Conservation (phyloP, 2,113 vertebrate genomes). For the Nanorana parkeri region DNA sequence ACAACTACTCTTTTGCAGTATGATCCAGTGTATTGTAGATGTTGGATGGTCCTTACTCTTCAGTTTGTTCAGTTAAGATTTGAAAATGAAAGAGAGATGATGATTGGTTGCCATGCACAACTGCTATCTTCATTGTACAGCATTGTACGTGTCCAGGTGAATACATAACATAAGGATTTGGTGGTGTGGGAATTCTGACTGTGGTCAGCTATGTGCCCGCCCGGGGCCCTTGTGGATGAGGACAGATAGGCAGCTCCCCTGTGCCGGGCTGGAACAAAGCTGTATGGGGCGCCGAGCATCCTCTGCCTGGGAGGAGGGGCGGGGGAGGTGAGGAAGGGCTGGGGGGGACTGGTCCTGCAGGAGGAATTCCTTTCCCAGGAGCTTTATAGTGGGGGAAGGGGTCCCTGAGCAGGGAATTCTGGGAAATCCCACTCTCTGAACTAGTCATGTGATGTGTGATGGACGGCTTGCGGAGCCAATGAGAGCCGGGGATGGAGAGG, state of each 20-base stretch:
- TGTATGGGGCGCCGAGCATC: background rate
- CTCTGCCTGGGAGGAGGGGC: background rate
- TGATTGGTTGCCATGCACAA: no score
- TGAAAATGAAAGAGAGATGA: no score
- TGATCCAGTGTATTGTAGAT: no score
- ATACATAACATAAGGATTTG: no score
- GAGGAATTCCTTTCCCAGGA: slow-evolving; percentile 57
- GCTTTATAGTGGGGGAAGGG: slow-evolving; percentile 50
- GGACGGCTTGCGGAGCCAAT: slow-evolving; percentile 34
- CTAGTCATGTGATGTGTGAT: slow-evolving; percentile 50
- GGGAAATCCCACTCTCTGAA: slow-evolving; percentile 43
- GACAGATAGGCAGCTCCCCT: slow-evolving; percentile 25
- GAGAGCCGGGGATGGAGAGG: background rate
- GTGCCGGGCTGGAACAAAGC: slow-evolving; percentile 49
- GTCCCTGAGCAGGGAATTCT: slow-evolving; percentile 31
- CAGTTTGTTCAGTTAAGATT: no score
- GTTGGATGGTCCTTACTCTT: no score
- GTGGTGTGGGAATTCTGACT: no score
- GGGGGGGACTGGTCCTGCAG: slow-evolving; percentile 24
- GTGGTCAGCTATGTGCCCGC: no score
- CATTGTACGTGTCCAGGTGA: no score
- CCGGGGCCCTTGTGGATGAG: no score
- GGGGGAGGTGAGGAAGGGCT: background rate
- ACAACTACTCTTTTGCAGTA: no score
- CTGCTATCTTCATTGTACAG: no score